These are phyloP conservation scores for Venustaconcha ellipsiformis DNA, from an alignment of 1,140 invertebrate genomes.

Conservation along the genomic window DNA sequence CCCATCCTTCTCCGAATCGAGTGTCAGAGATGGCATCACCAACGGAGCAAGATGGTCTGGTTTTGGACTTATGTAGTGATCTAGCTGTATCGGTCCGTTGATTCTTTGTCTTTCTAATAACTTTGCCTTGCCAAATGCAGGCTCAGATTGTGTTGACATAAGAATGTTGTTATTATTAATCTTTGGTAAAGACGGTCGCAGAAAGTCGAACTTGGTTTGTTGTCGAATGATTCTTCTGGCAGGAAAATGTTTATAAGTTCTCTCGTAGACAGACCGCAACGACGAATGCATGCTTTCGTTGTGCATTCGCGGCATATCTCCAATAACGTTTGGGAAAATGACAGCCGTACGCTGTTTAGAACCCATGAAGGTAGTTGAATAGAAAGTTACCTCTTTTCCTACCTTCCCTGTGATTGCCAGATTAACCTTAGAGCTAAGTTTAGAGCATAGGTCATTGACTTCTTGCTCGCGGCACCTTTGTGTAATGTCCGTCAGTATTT, in stretches of 20 bases:
- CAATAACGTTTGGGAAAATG: not conserved
- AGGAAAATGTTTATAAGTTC: slow-evolving; percentile 40
- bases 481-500: slow-evolving; percentile 45
- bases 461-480: slow-evolving; percentile 50
- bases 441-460: slow-evolving; percentile 28
- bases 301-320: not conserved
- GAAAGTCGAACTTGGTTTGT: slow-evolving; percentile 28
- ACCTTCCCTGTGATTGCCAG: slow-evolving; percentile 7
- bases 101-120: slow-evolving; percentile 12
- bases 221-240: slow-evolving; percentile 37
- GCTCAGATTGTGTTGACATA: slow-evolving; percentile 18
- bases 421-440: slow-evolving; percentile 27
- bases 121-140: slow-evolving; percentile 4
- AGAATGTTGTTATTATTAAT: not conserved
- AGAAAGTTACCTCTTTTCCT: slow-evolving; percentile 22
- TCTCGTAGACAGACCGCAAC: slow-evolving; percentile 20
- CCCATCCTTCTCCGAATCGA: slow-evolving; percentile 6
- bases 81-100: slow-evolving; percentile 27
- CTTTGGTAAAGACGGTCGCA: slow-evolving; percentile 11
- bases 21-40: slow-evolving; percentile 16
- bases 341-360: not conserved
- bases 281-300: not conserved
- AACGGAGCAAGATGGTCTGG: slow-evolving; percentile 18
- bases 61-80: slow-evolving; percentile 21
- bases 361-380: slow-evolving; percentile 22